Conservation (phyloP, 2,797 vertebrate species). For the Amphiprion clarkii region DNA sequence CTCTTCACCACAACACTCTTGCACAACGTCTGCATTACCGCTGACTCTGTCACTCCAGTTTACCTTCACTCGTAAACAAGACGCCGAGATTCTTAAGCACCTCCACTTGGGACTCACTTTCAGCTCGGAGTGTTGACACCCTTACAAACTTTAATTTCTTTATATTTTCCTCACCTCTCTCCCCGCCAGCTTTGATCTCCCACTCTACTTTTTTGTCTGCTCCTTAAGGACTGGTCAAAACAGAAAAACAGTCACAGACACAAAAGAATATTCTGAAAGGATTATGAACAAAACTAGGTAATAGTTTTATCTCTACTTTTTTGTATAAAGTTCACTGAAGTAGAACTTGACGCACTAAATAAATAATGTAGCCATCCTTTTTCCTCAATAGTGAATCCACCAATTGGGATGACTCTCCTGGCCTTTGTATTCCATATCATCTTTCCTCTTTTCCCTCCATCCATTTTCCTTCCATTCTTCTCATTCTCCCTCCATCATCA, state of each 20-base stretch:
- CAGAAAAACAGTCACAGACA: constrained; percentile 4
- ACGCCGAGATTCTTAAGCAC: neutral
- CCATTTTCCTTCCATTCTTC: neutral
- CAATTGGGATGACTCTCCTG: neutral
- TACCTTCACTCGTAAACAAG: constrained; percentile 8
- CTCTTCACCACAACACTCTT: neutral
- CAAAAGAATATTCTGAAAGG: neutral
- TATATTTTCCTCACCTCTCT: neutral
- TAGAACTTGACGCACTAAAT: too few relatives aligned
- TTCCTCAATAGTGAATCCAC: neutral
- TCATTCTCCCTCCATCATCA: neutral
- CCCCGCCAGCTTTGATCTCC: constrained; percentile 4
- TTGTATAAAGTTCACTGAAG: too few relatives aligned
- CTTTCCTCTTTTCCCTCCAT: neutral
- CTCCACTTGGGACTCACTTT: constrained; percentile 17
- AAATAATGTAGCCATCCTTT: neutral
- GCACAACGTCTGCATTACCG: constrained; percentile 6
- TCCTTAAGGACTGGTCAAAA: constrained; percentile 7
- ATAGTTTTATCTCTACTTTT: too few relatives aligned
- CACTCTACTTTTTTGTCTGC: neutral
- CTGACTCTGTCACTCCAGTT: constrained; percentile 1
- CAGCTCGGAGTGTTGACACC: neutral
- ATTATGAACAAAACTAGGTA: too few relatives aligned
- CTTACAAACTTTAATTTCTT: constrained; percentile 4
- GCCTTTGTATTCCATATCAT: too few relatives aligned